Evolutionary conservation across 2,113 vertebrate genomes (phyloP), one percentile per base, ranked within the genome.

Genomic region (Pandion haliaetus): DNA sequence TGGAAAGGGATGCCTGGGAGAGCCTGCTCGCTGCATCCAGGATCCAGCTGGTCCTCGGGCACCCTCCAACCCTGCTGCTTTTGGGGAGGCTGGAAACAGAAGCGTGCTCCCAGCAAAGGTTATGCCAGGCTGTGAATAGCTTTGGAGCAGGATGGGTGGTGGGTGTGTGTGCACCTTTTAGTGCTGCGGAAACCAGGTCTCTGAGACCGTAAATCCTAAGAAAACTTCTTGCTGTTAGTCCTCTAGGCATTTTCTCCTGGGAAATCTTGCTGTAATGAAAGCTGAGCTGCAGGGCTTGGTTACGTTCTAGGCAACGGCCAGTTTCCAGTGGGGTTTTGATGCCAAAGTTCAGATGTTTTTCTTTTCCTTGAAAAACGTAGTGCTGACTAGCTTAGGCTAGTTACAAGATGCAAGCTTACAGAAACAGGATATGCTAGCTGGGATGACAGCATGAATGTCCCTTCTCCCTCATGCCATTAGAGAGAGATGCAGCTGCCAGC

Each of bases 341-440:
- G 94, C 70, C 93, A 94, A 90, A 95, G 81, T 95, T 93, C 94
- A 79, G 76, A 76, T 63, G 50, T 66, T 79, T 91, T 96, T 57
- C 40, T 89, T 76, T 83, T 87, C 32, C 71, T 82, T 91, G 55
- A 69, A 91, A 96, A 93, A 86, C 44, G 76, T 52, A 67, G 65
- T 0, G 0, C 82, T 82, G 77, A 91, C 73, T 73, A 90, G 62
- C 50, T 96, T 73, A 91, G 70, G 54, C 78, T 94, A 12, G 85
- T 95, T 93, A 79, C 81, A 93, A 76, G 88, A 95, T 87, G 74
- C 2, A 9, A 85, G 82, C 49, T 94, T 95, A 74, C 36, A 91
- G 95, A 94, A 98, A 97, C 54, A 94, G 74, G 88, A 96, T 97
- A 94, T 58, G 90, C 81, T 94, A 93, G 82, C 45, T 81, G 93